Evolutionary conservation across 2,888 invertebrate genomes (phyloP).

Genomic region (Mechanitis messenoides): DNA sequence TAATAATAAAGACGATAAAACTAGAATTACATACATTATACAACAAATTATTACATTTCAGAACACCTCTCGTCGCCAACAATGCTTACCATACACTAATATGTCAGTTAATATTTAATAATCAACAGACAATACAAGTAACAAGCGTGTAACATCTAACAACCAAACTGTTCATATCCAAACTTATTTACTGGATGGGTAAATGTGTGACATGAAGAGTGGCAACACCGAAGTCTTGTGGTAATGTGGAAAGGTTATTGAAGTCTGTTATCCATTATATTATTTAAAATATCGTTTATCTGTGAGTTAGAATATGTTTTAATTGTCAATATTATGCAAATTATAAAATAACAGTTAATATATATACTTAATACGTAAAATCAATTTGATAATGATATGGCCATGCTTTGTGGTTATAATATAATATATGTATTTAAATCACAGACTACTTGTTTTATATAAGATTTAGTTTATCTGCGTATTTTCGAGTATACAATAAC

Average conservation of each 20-base stretch:
- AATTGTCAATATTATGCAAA: slow-evolving; percentile 41
- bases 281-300: neutral
- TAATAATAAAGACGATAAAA: slow-evolving; percentile 48
- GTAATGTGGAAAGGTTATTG: neutral
- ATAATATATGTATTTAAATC: slow-evolving; percentile 68
- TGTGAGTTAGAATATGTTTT: slow-evolving; percentile 1
- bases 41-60: slow-evolving; percentile 73
- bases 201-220: neutral
- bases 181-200: slow-evolving; percentile 2
- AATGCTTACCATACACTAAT: slow-evolving; percentile 44
- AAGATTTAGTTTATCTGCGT: slow-evolving; percentile 51
- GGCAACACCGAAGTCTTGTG: neutral
- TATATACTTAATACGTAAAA: slow-evolving; percentile 60
- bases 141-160: slow-evolving; percentile 59
- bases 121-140: slow-evolving; percentile 47
- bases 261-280: neutral
- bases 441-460: slow-evolving; percentile 67
- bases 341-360: slow-evolving; percentile 43
- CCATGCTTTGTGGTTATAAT: slow-evolving; percentile 64
- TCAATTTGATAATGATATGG: slow-evolving; percentile 72
- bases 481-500: slow-evolving; percentile 63
- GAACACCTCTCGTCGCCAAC: slow-evolving; percentile 56
- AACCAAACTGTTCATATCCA: slow-evolving; percentile 55
- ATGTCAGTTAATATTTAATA: slow-evolving; percentile 50
- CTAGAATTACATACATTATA: slow-evolving; percentile 74